Evolutionary conservation across 2,113 vertebrate genomes (phyloP).

Genomic region (Oryzias javanicus): DNA sequence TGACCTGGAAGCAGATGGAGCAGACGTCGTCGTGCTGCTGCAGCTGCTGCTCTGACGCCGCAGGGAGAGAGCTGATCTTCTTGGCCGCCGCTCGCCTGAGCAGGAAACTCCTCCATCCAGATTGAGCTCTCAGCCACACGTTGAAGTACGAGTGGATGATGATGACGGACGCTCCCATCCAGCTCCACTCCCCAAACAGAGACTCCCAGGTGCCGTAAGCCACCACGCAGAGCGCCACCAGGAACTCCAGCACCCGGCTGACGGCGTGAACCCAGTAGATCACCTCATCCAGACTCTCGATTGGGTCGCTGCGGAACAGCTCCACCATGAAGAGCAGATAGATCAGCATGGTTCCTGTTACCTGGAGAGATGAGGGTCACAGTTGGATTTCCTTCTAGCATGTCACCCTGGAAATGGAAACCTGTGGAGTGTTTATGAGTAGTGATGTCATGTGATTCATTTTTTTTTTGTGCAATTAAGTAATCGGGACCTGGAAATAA

Average conservation of each 20-base stretch:
- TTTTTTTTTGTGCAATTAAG: too few species aligned
- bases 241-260: constrained; percentile 85
- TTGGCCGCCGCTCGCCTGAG: constrained; percentile 82
- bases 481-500: too few species aligned
- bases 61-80: constrained; percentile 81
- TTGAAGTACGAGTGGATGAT: constrained; percentile 89
- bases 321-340: constrained; percentile 85
- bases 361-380: constrained; percentile 54
- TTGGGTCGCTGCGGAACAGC: constrained; percentile 72
- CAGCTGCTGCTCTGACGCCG: constrained; percentile 78
- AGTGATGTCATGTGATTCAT: too few species aligned
- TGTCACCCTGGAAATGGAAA: too few species aligned
- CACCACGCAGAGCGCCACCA: constrained; percentile 86
- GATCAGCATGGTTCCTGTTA: constrained; percentile 84
- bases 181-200: constrained; percentile 86
- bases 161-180: constrained; percentile 86
- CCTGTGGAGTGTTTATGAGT: too few species aligned
- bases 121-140: constrained; percentile 85
- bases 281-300: constrained; percentile 84
- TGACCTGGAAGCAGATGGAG: constrained; percentile 89
- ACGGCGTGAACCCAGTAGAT: constrained; percentile 83
- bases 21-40: constrained; percentile 80
- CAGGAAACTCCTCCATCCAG: constrained; percentile 86
- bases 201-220: constrained; percentile 86
- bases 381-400: not conserved